phyloP scores from a whole-genome alignment of 2,113 vertebrate species.

The Oncorhynchus nerka region DNA sequence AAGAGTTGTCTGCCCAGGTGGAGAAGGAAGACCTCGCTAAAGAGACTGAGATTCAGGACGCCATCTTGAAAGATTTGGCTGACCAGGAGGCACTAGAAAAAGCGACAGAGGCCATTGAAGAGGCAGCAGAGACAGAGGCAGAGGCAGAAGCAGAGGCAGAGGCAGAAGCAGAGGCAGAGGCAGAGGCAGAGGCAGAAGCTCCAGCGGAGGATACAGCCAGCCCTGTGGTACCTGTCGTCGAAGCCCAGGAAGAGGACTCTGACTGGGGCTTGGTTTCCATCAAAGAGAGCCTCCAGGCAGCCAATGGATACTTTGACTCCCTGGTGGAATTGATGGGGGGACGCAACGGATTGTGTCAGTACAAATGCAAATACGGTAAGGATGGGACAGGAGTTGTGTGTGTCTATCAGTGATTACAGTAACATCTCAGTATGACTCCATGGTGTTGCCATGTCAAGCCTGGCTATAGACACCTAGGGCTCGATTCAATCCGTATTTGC shows the following conservation, averaged over 20 bases:
- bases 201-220: not conserved
- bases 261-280: conserved; percentile 85
- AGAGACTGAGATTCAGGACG: not conserved
- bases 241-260: conserved; percentile 49
- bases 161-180: not conserved
- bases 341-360: conserved; percentile 88
- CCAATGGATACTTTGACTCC: conserved; percentile 90
- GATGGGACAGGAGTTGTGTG: not conserved
- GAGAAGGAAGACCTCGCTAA: conserved; percentile 49
- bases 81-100: conserved; percentile 3
- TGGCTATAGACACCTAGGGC: not conserved
- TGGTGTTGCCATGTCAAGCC: not conserved
- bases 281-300: conserved; percentile 81
- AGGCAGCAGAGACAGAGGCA: not conserved
- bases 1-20: conserved; percentile 14
- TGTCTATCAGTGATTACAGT: not conserved
- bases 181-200: not conserved
- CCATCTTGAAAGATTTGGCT: not conserved
- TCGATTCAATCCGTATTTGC: too few species aligned
- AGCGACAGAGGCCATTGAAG: not conserved
- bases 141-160: too few species aligned
- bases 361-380: conserved; percentile 90
- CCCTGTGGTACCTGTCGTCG: not conserved
- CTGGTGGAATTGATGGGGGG: conserved; percentile 91
- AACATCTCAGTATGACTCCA: not conserved